Percentiles rank a stretch among this genome's conserved stretches.
Evolutionary conservation across 37 sponge, comb jelly and placozoan species (phyloP).

Genomic region (Lycopodina hypogea): DNA sequence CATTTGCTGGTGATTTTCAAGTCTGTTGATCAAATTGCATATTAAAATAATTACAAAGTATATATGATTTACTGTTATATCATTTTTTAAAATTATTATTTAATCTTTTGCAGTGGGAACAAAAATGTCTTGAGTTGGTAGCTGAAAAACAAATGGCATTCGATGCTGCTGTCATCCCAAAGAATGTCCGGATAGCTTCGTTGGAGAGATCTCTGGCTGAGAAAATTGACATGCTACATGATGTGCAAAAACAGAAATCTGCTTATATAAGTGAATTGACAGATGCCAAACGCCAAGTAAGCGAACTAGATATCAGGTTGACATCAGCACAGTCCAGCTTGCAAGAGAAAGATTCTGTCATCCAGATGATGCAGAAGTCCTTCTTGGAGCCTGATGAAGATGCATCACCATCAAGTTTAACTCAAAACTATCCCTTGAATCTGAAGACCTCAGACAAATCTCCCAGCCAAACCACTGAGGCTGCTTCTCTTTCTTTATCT

Average conservation of each 20-base stretch:
- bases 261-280: conserved; percentile 38
- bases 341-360: conserved; percentile 62
- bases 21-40: too few relatives aligned
- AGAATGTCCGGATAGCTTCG: conserved; percentile 42
- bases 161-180: conserved; percentile 57
- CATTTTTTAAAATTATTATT: too few relatives aligned
- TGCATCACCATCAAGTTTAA: neutral
- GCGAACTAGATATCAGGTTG: conserved; percentile 41
- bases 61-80: too few relatives aligned
- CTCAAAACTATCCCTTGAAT: neutral
- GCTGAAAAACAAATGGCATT: conserved; percentile 68
- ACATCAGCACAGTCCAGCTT: conserved; percentile 33
- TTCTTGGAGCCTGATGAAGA: conserved; percentile 53
- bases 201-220: conserved; percentile 48
- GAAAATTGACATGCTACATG: conserved; percentile 29
- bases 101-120: conserved; percentile 43
- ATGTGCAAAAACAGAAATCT: conserved; percentile 38
- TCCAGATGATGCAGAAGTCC: conserved; percentile 57
- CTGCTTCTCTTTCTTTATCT: neutral
- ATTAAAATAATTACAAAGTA: too few relatives aligned
- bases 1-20: too few relatives aligned
- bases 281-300: conserved; percentile 29
- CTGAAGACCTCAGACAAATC: neutral
- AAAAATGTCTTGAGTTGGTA: conserved; percentile 65
- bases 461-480: neutral